Evolutionary conservation across 1,140 invertebrate genomes (phyloP), one percentile per base, ranked within the genome.

Genomic region (Eriocheir sinensis): DNA sequence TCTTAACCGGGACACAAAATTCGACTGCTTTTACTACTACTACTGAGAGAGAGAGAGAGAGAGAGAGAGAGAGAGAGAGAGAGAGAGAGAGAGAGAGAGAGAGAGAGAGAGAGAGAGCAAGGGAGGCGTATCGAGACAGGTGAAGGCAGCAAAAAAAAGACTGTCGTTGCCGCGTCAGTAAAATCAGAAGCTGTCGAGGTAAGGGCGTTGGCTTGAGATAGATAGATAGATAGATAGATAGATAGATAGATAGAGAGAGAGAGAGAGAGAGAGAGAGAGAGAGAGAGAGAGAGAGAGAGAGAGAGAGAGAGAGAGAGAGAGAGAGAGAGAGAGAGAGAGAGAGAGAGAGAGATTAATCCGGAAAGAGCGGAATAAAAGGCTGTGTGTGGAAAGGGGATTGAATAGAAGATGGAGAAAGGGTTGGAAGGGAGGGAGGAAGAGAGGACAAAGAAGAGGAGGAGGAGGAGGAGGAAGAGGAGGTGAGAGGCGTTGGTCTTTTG

Each of bases 241-340:
- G 60, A 72, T 0, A n/a, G 60, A 72, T 2, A 72, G 60, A 72
- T 21, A 72, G 60, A 72, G 60, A 72, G 60, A 72, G 60, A 72
- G 60, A 72, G 60, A 72, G 60, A 72, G 60, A 72, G 60, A 72
- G 60, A 72, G 60, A 72, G 60, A 72, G 60, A 72, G 60, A 72
- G 60, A 72, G 60, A 72, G 60, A 72, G 60, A 72, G 60, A 72
- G 60, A 72, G 60, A 72, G 60, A 72, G 60, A 72, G 60, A 72
- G 60, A 72, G 60, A 72, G 60, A 72, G 60, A 72, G 60, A 91
- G 89, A 48, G 89, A 48, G 38, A 41, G 86, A 41, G 40, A 41
- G 85, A 88, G 85, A 27, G 41, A 30, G 89, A 32, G 53, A 36
- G 53, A 34, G 30, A 60, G 44, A 60, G 88, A 48, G 44, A 48